Percentiles rank a stretch among this genome's conserved stretches.
Evolutionary conservation across 2,797 vertebrate genomes (phyloP).

Genomic region (Helostoma temminkii): DNA sequence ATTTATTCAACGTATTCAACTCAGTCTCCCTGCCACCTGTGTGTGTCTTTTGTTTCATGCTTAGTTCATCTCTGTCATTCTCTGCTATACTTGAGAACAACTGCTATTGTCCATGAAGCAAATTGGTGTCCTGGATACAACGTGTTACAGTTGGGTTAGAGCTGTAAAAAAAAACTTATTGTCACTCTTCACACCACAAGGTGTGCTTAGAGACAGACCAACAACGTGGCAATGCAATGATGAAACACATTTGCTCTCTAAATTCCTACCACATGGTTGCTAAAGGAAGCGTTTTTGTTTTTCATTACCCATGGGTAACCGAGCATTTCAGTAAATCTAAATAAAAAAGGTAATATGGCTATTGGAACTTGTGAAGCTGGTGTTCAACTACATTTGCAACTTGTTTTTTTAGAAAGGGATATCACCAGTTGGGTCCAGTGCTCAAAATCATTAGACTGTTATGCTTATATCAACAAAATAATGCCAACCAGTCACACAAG

Average conservation of each 20-base stretch:
- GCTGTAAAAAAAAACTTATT: slow-evolving; percentile 73
- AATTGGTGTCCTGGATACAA: slow-evolving; percentile 61
- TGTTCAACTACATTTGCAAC: neutral
- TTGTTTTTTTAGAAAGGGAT: neutral
- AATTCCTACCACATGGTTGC: slow-evolving; percentile 44
- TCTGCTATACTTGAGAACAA: slow-evolving; percentile 63
- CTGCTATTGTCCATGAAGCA: slow-evolving; percentile 73
- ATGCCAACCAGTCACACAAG: neutral
- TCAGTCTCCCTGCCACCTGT: slow-evolving; percentile 18
- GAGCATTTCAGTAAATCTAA: slow-evolving; percentile 30
- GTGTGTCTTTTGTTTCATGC: slow-evolving; percentile 40
- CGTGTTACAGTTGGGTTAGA: slow-evolving; percentile 69
- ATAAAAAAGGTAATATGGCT: slow-evolving; percentile 7
- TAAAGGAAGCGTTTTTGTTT: slow-evolving; percentile 49
- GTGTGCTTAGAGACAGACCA: slow-evolving; percentile 62
- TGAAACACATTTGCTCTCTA: slow-evolving; percentile 41
- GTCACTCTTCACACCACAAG: slow-evolving; percentile 63
- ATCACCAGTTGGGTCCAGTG: neutral
- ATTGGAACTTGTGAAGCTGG: slow-evolving; percentile 5
- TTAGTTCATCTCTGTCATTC: slow-evolving; percentile 27
- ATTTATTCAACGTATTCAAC: neutral
- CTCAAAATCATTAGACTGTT: neutral
- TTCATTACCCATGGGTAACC: slow-evolving; percentile 22
- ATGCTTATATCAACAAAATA: slow-evolving; percentile 5
- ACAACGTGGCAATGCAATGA: slow-evolving; percentile 27